These are phyloP conservation scores for Hozukius guyotensis DNA, from an alignment of 2,797 vertebrate genomes.

Conservation along the genomic window DNA sequence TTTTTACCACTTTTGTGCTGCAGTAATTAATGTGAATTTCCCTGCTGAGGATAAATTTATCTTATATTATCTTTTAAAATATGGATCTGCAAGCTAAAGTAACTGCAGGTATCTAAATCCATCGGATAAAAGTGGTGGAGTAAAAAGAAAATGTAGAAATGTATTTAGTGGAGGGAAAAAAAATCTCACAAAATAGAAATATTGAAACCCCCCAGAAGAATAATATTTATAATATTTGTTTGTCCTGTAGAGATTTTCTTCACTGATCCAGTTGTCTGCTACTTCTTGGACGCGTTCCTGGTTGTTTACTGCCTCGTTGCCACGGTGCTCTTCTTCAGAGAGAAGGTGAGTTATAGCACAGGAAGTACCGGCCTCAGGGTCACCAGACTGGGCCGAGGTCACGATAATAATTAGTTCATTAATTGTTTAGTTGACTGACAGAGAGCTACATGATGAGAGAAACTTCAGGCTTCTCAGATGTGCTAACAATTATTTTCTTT, in stretches of 20 bases:
- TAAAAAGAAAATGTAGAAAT: neutral
- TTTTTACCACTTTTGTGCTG: neutral
- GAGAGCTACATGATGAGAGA: neutral
- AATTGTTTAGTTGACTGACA: neutral
- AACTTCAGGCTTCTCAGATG: neutral
- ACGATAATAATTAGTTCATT: neutral
- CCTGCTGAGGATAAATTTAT: neutral
- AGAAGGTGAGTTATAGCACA: constrained; percentile 82
- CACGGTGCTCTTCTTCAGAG: constrained; percentile 88
- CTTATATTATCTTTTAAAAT: neutral
- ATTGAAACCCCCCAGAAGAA: neutral
- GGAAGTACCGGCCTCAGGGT: neutral
- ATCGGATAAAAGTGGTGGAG: neutral
- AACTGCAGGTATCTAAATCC: neutral
- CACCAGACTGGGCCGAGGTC: neutral
- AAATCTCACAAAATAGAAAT: neutral
- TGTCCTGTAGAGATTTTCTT: constrained; percentile 70
- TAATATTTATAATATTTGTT: neutral
- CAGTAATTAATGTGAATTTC: neutral
- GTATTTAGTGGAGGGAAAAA: neutral
- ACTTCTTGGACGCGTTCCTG: constrained; percentile 90
- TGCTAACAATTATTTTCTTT: neutral
- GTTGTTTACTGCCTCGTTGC: constrained; percentile 87
- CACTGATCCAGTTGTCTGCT: constrained; percentile 86
- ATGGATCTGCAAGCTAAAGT: neutral